Conservation (phyloP, 2,888 invertebrate genomes). For the Ypsolopha scabrella region DNA sequence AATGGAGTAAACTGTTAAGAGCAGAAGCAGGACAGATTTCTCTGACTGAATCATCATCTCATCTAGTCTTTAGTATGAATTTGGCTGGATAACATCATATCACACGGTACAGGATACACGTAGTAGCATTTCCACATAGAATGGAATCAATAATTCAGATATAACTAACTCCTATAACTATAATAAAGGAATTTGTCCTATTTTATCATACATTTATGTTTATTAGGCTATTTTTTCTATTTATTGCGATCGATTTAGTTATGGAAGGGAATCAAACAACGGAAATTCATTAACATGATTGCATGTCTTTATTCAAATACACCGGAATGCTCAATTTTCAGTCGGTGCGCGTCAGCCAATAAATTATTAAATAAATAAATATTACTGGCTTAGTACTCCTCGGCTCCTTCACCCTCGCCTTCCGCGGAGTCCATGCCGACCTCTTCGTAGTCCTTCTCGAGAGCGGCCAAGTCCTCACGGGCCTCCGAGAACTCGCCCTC, state of each 20-base stretch:
- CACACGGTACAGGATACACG: no score
- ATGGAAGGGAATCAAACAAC: background rate
- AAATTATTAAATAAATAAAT: conserved; percentile 23
- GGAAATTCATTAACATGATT: background rate
- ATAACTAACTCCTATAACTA: no score
- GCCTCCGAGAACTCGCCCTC: conserved; percentile 92
- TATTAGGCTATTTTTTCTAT: no score
- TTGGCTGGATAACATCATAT: no score
- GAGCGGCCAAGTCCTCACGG: conserved; percentile 69
- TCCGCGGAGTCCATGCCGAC: conserved; percentile 90
- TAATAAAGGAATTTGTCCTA: no score
- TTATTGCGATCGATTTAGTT: background rate
- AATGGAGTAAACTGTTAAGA: no score
- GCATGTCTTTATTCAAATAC: background rate
- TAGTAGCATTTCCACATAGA: no score
- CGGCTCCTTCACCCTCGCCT: conserved; percentile 83
- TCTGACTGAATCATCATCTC: no score
- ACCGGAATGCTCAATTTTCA: background rate
- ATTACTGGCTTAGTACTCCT: conserved; percentile 75
- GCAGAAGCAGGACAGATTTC: no score
- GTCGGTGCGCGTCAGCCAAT: conserved; percentile 23
- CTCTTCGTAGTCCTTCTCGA: conserved; percentile 91
- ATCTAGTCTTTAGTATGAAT: no score
- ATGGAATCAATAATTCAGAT: no score
- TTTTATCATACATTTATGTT: no score